phyloP scores from a whole-genome alignment of 2,888 invertebrate genomes.

The Drosophila paranaensis region DNA sequence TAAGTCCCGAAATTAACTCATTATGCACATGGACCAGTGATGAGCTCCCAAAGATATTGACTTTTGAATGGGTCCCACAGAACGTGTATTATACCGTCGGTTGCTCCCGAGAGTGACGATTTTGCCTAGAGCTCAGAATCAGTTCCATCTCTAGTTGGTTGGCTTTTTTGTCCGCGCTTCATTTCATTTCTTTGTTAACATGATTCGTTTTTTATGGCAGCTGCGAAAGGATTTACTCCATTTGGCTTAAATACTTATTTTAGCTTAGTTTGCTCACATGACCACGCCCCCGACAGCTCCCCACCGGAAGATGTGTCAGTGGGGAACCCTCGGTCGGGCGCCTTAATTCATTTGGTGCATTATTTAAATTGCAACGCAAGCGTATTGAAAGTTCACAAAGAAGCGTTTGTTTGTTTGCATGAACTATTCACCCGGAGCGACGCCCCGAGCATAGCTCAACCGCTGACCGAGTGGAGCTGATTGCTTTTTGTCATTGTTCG shows the following conservation, averaged over 20 bases:
- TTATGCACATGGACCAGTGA: no score
- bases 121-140: slow-evolving; percentile 31
- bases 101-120: no score
- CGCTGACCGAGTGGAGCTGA: slow-evolving; percentile 19
- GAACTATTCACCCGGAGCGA: slow-evolving; percentile 9
- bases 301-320: background rate
- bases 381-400: slow-evolving; percentile 37
- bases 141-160: slow-evolving; percentile 43
- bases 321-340: slow-evolving; percentile 29
- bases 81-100: slow-evolving; percentile 3
- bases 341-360: slow-evolving; percentile 69
- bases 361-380: slow-evolving; percentile 70
- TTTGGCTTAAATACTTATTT: slow-evolving; percentile 68
- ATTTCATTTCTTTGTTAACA: slow-evolving; percentile 75
- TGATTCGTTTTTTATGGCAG: slow-evolving; percentile 69
- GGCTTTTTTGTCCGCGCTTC: slow-evolving; percentile 70
- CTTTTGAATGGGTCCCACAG: no score
- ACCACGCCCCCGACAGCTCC: slow-evolving; percentile 4
- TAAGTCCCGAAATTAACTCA: no score
- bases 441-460: slow-evolving; percentile 3
- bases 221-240: slow-evolving; percentile 69
- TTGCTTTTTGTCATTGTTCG: slow-evolving; percentile 41
- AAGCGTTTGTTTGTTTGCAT: slow-evolving; percentile 34
- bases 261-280: slow-evolving; percentile 21
- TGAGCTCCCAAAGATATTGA: no score